Base-by-base conservation (phyloP, 1,140 invertebrate species). In the Drosophila willistoni region DNA sequence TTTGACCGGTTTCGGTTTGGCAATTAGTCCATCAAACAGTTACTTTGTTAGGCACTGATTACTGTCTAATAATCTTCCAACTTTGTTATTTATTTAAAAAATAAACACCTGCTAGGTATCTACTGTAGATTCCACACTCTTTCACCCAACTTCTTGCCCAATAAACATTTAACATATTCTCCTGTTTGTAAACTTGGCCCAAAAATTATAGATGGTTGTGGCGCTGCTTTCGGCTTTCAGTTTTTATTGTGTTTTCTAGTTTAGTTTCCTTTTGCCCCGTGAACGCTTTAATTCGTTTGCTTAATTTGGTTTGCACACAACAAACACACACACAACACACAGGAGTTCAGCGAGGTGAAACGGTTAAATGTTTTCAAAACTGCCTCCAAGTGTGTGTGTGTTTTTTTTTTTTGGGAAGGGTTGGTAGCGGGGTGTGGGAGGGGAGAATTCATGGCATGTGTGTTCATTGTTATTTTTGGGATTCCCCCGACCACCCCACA, bases 351-450 rank as follows among this genome's bases (percentile, higher is more conserved):
- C 76, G 75, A 79, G 75, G 75, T 79, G 76, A 79, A 79, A 78
- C 76, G 75, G 68, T 79, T 78, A 78, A 79, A 79, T 79, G 75
- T 78, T 79, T 77, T 69, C 47, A 73, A 79, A 78, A 78, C 74
- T 72, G 68, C 68, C 61, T 68, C 74, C 44, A 51, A 60, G 33
- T 61, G 56, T 59, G 63, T 56, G n/a, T n/a, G n/a, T n/a, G n/a
- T n/a, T n/a, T n/a, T n/a, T n/a, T 76, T 76, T 29, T 76, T 76
- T 29, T 19, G 29, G 56, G 62, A 34, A 29, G n/a, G 33, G 42
- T 57, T 33, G 42, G 14, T 29, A 42, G 14, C 6, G 44, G 42
- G 47, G 55, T n/a, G 13, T 14, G 19, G 19, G 19, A 19, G 41
- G 41, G 36, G 39, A 3, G 25, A 12, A 10, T 36, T 36, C 73